Percentiles rank a stretch among this genome's conserved stretches.
Evolutionary conservation across 1,140 invertebrate genomes (phyloP).

Genomic region (Papilio helenus): DNA sequence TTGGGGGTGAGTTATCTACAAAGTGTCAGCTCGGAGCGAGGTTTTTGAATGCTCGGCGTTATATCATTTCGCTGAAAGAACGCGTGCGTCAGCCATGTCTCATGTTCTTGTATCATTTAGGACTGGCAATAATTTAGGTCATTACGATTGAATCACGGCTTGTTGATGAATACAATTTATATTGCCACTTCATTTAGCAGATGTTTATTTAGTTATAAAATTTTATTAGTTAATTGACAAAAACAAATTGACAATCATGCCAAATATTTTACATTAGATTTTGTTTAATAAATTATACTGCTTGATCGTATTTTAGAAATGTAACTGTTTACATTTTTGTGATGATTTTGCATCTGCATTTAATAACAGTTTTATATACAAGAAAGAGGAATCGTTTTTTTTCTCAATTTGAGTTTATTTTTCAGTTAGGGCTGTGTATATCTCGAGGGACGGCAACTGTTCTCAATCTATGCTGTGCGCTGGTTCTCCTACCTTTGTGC

Average conservation of each 20-base stretch:
- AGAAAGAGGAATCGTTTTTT: no score
- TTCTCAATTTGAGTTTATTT: slow-evolving; percentile 43
- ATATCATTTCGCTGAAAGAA: slow-evolving; percentile 17
- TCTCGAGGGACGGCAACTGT: slow-evolving; percentile 73
- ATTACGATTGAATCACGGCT: slow-evolving; percentile 38
- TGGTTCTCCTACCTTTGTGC: slow-evolving; percentile 72
- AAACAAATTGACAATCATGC: not conserved
- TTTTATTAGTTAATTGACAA: not conserved
- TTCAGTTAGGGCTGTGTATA: slow-evolving; percentile 73
- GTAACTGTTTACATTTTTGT: no score
- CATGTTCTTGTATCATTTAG: slow-evolving; percentile 30
- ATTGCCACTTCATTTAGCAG: slow-evolving; percentile 9
- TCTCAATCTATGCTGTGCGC: slow-evolving; percentile 69
- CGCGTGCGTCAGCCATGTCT: slow-evolving; percentile 33
- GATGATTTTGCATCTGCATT: no score
- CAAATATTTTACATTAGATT: slow-evolving; percentile 19
- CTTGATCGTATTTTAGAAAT: not conserved
- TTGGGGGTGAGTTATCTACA: slow-evolving; percentile 68
- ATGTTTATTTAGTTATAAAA: not conserved
- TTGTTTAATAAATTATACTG: not conserved
- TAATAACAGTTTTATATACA: no score
- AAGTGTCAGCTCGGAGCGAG: slow-evolving; percentile 22
- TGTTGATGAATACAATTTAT: slow-evolving; percentile 30
- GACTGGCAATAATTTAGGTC: slow-evolving; percentile 30
- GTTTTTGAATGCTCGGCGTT: slow-evolving; percentile 30